Evolutionary conservation across 2,888 invertebrate genomes (phyloP).

Genomic region (Colostygia pectinataria): DNA sequence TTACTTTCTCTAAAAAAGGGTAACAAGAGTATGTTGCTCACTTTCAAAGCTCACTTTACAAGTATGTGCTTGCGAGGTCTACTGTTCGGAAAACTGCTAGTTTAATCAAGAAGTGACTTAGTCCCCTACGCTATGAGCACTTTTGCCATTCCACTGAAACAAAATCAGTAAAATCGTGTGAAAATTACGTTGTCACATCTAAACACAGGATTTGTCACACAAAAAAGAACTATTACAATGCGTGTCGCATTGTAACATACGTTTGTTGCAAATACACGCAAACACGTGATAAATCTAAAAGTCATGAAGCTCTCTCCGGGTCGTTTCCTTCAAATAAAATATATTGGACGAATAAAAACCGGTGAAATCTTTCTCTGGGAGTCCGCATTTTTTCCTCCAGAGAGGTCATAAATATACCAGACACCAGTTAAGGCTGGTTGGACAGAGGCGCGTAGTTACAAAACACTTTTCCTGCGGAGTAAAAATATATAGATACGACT

Average conservation of each 20-base stretch:
- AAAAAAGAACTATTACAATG: neutral
- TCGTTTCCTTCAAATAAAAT: constrained; percentile 68
- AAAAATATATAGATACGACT: too few species aligned
- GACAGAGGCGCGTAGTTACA: constrained; percentile 29
- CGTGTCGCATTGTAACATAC: neutral
- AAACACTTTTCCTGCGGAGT: constrained; percentile 7
- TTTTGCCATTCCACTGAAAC: too few species aligned
- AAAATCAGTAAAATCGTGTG: too few species aligned
- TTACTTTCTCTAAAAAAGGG: too few species aligned
- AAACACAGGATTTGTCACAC: too few species aligned
- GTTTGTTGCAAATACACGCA: neutral
- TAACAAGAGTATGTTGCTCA: too few species aligned
- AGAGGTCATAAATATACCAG: constrained; percentile 59
- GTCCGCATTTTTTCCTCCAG: constrained; percentile 60
- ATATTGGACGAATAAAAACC: constrained; percentile 67
- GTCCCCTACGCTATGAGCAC: too few species aligned
- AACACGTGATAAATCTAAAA: constrained; percentile 53
- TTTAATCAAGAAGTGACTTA: too few species aligned
- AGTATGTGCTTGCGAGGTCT: too few species aligned
- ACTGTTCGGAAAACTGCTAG: too few species aligned
- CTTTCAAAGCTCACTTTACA: too few species aligned
- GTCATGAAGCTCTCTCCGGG: constrained; percentile 49
- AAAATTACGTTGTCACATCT: too few species aligned
- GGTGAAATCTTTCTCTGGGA: constrained; percentile 60
- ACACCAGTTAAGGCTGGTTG: constrained; percentile 44